Percentiles rank a stretch among this genome's conserved stretches.
Conservation (phyloP, 2,113 vertebrate genomes). For the human region GRCh38 chr2:205937001-205937500, state of each 20-base stretch:
- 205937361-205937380: slow-evolving; percentile 46
- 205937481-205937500: not conserved
- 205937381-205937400: slow-evolving; percentile 41
- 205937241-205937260: slow-evolving; percentile 76
- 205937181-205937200: slow-evolving; percentile 48
- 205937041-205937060: slow-evolving; percentile 67
- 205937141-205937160: slow-evolving; percentile 71
- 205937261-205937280: slow-evolving; percentile 64
- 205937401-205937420: slow-evolving; percentile 65
- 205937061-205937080: slow-evolving; percentile 52
- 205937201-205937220: slow-evolving; percentile 69
- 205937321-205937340: slow-evolving; percentile 68
- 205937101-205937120: slow-evolving; percentile 57
- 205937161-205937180: slow-evolving; percentile 50
- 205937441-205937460: slow-evolving; percentile 42
- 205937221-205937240: slow-evolving; percentile 77
- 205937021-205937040: slow-evolving; percentile 72
- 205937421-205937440: slow-evolving; percentile 71
- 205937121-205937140: slow-evolving; percentile 38
- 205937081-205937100: not conserved
- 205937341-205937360: slow-evolving; percentile 53
- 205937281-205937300: slow-evolving; percentile 73
- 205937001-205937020: slow-evolving; percentile 63
- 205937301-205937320: slow-evolving; percentile 58
- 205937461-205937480: not conserved